Base-by-base conservation (phyloP, 1,140 invertebrate genomes). In the Drosophila tani region DNA sequence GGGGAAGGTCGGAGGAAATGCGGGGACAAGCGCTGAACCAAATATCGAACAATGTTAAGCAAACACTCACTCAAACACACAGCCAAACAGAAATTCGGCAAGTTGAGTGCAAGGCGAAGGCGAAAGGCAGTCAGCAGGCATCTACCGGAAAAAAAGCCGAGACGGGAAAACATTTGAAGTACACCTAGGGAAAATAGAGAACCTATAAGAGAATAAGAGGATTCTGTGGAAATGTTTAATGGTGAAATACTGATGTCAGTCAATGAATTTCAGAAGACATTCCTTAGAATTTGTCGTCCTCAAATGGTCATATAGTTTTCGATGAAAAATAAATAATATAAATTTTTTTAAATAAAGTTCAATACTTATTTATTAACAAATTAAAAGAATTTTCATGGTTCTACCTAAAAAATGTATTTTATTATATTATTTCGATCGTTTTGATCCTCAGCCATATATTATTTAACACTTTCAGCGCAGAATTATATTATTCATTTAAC, bases 31-130 rank as follows among this genome's bases (percentile, higher is more conserved):
- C 75, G 82, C 75, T 46, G 75, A 82, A 81, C 81, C 84, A 87
- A 87, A 90, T 88, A 90, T 88, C 81, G 81, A 88, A 88, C 84
- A 88, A 90, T 88, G 85, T 88, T 88, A 81, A 84, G 81, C 84
- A 88, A 88, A 90, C 81, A 88, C 69, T 68, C 62, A 73, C 74
- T 74, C 63, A 64, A 49, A 64, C 69, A 82, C 68, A 64, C 65
- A 56, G 41, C 43, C 50, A 63, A 46, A 65, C 64, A 77, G 51
- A 82, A 74, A 81, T 77, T 82, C 79, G 75, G 73, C 77, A 66
- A 88, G 69, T 66, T 83, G 84, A 74, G 75, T 77, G 73, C 64
- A 59, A 66, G 50, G 62, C 76, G 62, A 66, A 76, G 51, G 51
- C 70, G 65, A 74, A 79, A 58, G 67, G 55, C 56, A 63, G 62